Percentiles rank a stretch among this genome's conserved stretches.
Conservation (phyloP, 2,113 vertebrate genomes). For the Salvelinus namaycush region DNA sequence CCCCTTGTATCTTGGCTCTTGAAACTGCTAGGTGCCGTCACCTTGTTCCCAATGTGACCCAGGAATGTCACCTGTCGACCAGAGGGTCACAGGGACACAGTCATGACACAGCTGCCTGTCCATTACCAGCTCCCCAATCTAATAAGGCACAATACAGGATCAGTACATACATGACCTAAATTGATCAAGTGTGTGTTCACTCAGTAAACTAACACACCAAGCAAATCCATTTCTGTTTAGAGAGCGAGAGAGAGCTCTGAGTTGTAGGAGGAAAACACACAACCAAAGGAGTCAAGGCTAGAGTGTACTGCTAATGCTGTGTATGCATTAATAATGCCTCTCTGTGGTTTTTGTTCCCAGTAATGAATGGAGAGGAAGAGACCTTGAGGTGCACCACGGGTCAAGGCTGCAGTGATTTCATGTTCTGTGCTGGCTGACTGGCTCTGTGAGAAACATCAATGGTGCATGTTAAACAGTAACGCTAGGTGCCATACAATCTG, state of each 20-base stretch:
- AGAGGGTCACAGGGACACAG: constrained; percentile 35
- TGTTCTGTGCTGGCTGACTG: constrained; percentile 17
- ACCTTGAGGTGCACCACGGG: background rate
- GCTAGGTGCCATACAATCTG: constrained; percentile 52
- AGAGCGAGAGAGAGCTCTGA: constrained; percentile 27
- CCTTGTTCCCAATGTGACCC: constrained; percentile 51
- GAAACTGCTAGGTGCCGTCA: constrained; percentile 30
- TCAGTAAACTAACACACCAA: constrained; percentile 21
- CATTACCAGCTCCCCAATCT: constrained; percentile 64
- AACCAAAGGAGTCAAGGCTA: background rate
- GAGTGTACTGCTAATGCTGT: constrained; percentile 37
- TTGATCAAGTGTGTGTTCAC: constrained; percentile 15
- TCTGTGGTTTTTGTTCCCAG: constrained; percentile 21
- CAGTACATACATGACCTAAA: constrained; percentile 6
- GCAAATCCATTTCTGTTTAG: constrained; percentile 29
- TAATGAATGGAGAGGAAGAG: constrained; percentile 21
- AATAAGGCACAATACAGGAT: constrained; percentile 45
- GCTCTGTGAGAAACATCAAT: constrained; percentile 30
- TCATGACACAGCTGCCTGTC: constrained; percentile 67
- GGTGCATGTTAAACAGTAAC: constrained; percentile 47
- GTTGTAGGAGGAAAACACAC: constrained; percentile 34
- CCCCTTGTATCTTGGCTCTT: constrained; percentile 31
- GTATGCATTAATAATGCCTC: constrained; percentile 38
- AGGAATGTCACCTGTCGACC: constrained; percentile 58
- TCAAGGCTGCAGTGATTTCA: constrained; percentile 28